These are phyloP conservation scores for Lomographa bimaculata DNA, from an alignment of 2,888 invertebrate species.

Conservation along the genomic window DNA sequence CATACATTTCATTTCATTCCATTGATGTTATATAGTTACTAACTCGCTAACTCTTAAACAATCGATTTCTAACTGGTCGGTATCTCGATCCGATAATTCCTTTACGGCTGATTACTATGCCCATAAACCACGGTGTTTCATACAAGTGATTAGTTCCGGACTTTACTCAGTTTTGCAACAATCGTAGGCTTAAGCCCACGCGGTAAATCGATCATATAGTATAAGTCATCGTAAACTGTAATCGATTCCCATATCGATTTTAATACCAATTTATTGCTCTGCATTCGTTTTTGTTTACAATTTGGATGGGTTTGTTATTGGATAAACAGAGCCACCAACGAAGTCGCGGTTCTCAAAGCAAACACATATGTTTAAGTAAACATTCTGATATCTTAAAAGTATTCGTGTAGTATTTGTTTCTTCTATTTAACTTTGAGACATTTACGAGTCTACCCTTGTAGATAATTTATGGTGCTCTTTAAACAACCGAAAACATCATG, in stretches of 20 bases:
- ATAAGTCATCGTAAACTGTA: slow-evolving; percentile 55
- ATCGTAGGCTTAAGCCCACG: slow-evolving; percentile 55
- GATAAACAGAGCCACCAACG: slow-evolving; percentile 47
- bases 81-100: slow-evolving; percentile 34
- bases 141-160: slow-evolving; percentile 63
- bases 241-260: slow-evolving; percentile 53
- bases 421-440: slow-evolving; percentile 1
- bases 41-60: slow-evolving; percentile 17
- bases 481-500: background rate
- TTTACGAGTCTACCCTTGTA: slow-evolving; percentile 1
- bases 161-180: slow-evolving; percentile 56
- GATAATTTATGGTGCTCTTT: background rate
- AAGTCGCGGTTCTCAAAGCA: slow-evolving; percentile 38
- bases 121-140: slow-evolving; percentile 46
- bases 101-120: slow-evolving; percentile 45
- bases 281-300: slow-evolving; percentile 45
- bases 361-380: slow-evolving; percentile 38
- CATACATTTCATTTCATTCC: too few species aligned
- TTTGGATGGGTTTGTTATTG: slow-evolving; percentile 34
- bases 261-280: slow-evolving; percentile 47
- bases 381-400: slow-evolving; percentile 16
- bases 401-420: slow-evolving; percentile 10
- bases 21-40: too few species aligned
- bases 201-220: slow-evolving; percentile 51
- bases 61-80: slow-evolving; percentile 23